Evolutionary conservation across 2,888 invertebrate genomes (phyloP).

Genomic region (Noctuana brunneofusca): DNA sequence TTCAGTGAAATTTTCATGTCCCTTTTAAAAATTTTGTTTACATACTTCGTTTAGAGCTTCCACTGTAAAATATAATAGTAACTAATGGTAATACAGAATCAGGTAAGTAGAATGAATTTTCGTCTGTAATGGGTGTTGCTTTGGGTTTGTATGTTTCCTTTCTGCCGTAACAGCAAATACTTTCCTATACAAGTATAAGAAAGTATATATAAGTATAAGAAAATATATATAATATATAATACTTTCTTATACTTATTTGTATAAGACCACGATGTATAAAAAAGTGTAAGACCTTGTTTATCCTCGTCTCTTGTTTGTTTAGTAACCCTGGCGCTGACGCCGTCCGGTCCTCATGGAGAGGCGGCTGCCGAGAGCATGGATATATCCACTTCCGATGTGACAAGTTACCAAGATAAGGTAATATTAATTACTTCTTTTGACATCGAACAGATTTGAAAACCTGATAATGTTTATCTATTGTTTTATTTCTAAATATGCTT

Average conservation of each 20-base stretch:
- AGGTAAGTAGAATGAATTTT: constrained; percentile 29
- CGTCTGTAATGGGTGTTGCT: constrained; percentile 3
- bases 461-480: no score
- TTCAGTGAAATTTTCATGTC: constrained; percentile 29
- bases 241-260: constrained; percentile 13
- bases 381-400: constrained; percentile 40
- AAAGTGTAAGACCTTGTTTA: constrained; percentile 47
- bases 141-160: constrained; percentile 32
- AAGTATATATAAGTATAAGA: no score
- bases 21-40: constrained; percentile 42
- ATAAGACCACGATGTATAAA: constrained; percentile 28
- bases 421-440: constrained; percentile 11
- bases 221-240: no score
- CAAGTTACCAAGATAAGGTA: constrained; percentile 52
- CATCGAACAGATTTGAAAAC: background rate
- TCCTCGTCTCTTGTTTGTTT: constrained; percentile 46
- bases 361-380: constrained; percentile 51
- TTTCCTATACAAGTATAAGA: background rate
- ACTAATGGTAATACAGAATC: constrained; percentile 32
- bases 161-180: constrained; percentile 44
- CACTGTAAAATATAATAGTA: constrained; percentile 12
- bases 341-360: constrained; percentile 42
- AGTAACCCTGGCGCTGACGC: constrained; percentile 49
- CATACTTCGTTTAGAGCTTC: constrained; percentile 38
- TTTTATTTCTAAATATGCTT: background rate